Evolutionary conservation across 2,888 invertebrate genomes (phyloP), one percentile per base, ranked within the genome.

Genomic region (Antheraea assamensis): DNA sequence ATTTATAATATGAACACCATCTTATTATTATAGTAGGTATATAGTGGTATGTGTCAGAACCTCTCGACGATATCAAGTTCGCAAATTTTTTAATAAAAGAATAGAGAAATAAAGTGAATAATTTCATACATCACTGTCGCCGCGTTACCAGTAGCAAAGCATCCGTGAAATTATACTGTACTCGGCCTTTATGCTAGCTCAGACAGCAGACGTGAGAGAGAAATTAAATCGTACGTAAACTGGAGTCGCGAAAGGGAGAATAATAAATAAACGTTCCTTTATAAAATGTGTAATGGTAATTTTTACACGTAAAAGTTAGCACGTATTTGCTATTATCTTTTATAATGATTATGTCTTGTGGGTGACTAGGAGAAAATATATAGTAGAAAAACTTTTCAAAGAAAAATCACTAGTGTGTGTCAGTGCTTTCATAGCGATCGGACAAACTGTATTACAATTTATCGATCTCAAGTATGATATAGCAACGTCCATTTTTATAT

Each of bases 221-320:
- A 83, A 84, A 84, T 83, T 83, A 83, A 85, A 84, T 85, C 79
- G 81, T 77, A 81, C 78, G 83, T 82, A 84, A 86, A 82, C 80
- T 76, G 75, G 70, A 47, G 58, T 71, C 64, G n/a, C 64, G 15
- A 71, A 73, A 73, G 73, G 61, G 61, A 30, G 27, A 64, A 64
- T 64, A 27, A 64, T 64, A 64, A 64, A 64, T 30, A 30, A 64
- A 64, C 30, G 61, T 64, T 64, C 61, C 17, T 17, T 64, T 64
- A 30, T 27, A 58, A 64, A 64, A 64, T 64, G 10, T 64, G 15
- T 17, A 58, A 55, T 55, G n/a, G 55, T n/a, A 55, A 58, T 64
- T 64, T 64, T 64, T 4, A 30, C 17, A 30, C 15, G 17, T 30
- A 64, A 13, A 1, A 27, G 17, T 15, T 64, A 10, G 13, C 42